Evolutionary conservation across 2,888 invertebrate species (phyloP), one percentile per base, ranked within the genome.

Genomic region (Dryadula phaetusa): DNA sequence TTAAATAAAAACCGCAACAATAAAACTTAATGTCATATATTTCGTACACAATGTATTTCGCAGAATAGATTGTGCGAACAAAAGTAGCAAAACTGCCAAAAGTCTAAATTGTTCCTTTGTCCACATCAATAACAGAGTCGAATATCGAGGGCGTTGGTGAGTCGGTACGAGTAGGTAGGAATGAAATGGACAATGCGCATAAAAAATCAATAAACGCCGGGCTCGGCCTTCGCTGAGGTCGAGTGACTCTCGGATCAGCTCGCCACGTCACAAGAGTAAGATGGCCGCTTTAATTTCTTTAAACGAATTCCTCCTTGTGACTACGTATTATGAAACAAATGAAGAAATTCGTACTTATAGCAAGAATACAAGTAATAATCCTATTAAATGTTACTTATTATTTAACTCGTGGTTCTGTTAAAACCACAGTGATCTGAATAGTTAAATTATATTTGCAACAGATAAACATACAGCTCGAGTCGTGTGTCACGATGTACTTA

Each of bases 141-240:
- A 58, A 47, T 62, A 64, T 66, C 32, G 65, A 69, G 77, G 79
- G 81, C 79, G 82, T 76, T 74, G 68, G 73, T 75, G 44, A 12
- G 44, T 44, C 60, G 60, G 28, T 10, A 52, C 28, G 52, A 56
- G 56, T 60, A 73, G 77, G 79, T 78, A 79, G 79, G 79, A 79
- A 81, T 81, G 81, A 82, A 88, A 86, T 87, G 91, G 90, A 91
- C 90, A 90, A 87, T 86, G 90, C 89, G 90, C 89, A 89, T 91
- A 91, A 91, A 91, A 91, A 91, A 91, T 91, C 90, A 90, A 92
- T 90, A 90, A 87, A 85, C 82, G 85, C 86, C 86, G 88, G 87
- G 87, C 81, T 78, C 86, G 89, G 90, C 90, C 90, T 91, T 88
- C 87, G 84, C 75, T 76, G 89, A 88, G 90, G 90, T 90, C 90